Evolutionary conservation across 2,113 vertebrate species (phyloP), one percentile per base, ranked within the genome.

Genomic region (Lagopus leucura): DNA sequence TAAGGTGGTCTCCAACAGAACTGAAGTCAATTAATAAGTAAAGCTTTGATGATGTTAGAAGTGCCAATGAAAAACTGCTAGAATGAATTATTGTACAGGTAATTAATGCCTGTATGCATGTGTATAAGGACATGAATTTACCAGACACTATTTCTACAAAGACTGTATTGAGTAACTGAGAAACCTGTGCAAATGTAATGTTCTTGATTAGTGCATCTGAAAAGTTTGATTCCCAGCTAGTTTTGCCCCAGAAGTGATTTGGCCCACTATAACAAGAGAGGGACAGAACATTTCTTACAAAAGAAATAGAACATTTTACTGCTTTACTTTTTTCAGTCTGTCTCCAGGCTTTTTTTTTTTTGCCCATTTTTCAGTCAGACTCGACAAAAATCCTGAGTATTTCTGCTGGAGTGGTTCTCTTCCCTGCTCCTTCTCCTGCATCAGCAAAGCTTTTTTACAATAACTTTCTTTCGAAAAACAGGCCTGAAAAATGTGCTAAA

Each of bases 81-180:
- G 11, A 48, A 19, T 69, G 13, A 72, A 13, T 75, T 86, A 36
- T 7, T 75, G 28, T 84, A 45, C 13, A 69, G 8, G 7, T 82
- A 70, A 48, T 78, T 81, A 79, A 55, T 76, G 4, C 48, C 13
- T 88, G 45, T 22, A 27, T 61, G 43, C 54, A 4, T 61, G 8
- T 70, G 19, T 71, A 70, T 13, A 10, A 13, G 63, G 54, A 42
- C 12, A 19, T 36, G 48, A 43, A 40, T 72, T 15, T 66, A 10
- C 32, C 28, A 80, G n/a, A 79, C 71, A 65, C 72, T 19, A 40
- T 79, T 81, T 73, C 18, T 77, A 45, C 50, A 55, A 64, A 74
- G 43, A 54, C 11, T 42, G 1, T 38, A 30, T 34, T 0, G 0
- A 36, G 24, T 78, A 38, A 27, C 32, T 72, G 36, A 84, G 86